Base-by-base conservation (phyloP, 1,140 invertebrate genomes). In the Amyelois transitella region DNA sequence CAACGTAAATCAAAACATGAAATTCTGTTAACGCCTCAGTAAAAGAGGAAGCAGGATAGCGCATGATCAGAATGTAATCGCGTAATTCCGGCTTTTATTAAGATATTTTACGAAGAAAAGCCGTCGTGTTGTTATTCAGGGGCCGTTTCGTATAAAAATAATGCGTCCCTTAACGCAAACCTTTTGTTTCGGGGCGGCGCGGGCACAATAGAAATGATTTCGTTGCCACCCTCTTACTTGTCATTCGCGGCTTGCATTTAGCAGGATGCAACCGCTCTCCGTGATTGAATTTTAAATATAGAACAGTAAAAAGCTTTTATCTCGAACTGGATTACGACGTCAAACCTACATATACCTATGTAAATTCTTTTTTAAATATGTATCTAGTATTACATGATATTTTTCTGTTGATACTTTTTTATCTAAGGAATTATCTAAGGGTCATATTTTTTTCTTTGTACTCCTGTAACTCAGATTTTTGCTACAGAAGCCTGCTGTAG, bases 31-130 rank as follows among this genome's bases (percentile, higher is more conserved):
- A 64, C 66, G 69, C 61, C 70, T 71, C 67, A 43, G 69, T 70
- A 64, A 77, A 66, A 72, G 64, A 81, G 80, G 79, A 84, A 86
- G 71, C 71, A 64, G 57, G 62, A 66, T 55, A 64, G 73, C 51
- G 62, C 81, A 82, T 86, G 84, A 83, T 80, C 75, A 75, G 79
- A 86, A 84, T 87, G 62, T 77, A 76, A 87, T 76, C 70, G 62
- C 62, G 66, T 71, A 63, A 81, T 81, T 82, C 76, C 72, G 72
- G 69, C 59, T 76, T 79, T 81, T 81, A 85, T 84, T 81, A 81
- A 84, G 81, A 85, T 85, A 82, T 86, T 86, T 70, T 87, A 81
- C 75, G 72, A 72, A 78, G 82, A 86, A 84, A 72, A 66, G 59
- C 58, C 64, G 62, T 57, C 45, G 67, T 68, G 72, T 87, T 87